Evolutionary conservation across 2,888 invertebrate species (phyloP).

Genomic region (Thalpophila matura): DNA sequence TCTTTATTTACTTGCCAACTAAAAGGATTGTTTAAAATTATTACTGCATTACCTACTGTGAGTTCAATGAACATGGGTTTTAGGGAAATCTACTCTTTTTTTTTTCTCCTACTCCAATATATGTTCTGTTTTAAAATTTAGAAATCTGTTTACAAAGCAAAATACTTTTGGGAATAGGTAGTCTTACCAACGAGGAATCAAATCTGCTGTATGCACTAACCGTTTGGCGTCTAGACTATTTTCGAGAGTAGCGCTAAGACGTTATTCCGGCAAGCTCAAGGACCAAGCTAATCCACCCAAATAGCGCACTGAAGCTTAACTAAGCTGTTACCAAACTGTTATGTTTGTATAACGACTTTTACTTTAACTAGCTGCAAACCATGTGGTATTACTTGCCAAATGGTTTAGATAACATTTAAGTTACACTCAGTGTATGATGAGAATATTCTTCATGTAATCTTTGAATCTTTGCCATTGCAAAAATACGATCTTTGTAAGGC

Average conservation of each 20-base stretch:
- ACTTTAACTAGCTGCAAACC: not conserved
- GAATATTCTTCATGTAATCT: not conserved
- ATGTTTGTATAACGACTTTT: slow-evolving; percentile 23
- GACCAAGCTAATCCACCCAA: slow-evolving; percentile 12
- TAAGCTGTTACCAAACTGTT: slow-evolving; percentile 15
- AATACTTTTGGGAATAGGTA: not conserved
- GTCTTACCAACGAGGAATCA: not conserved
- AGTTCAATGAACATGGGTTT: not conserved
- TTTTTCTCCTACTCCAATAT: too few relatives aligned
- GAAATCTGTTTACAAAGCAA: not conserved
- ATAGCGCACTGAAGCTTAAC: slow-evolving; percentile 16
- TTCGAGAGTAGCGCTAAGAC: not conserved
- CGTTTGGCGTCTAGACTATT: not conserved
- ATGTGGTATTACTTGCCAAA: slow-evolving; percentile 3
- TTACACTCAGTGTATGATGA: not conserved
- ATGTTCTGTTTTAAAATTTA: too few relatives aligned
- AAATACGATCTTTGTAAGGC: too few relatives aligned
- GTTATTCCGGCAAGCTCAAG: slow-evolving; percentile 1
- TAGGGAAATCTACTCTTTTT: too few relatives aligned
- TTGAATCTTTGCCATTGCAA: slow-evolving; percentile 13
- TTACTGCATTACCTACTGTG: not conserved
- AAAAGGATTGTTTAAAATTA: not conserved
- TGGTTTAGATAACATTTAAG: not conserved
- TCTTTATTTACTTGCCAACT: not conserved
- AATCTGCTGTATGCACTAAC: slow-evolving; percentile 1